Evolutionary conservation across 2,797 vertebrate genomes (phyloP).

Genomic region (Nasua narica): DNA sequence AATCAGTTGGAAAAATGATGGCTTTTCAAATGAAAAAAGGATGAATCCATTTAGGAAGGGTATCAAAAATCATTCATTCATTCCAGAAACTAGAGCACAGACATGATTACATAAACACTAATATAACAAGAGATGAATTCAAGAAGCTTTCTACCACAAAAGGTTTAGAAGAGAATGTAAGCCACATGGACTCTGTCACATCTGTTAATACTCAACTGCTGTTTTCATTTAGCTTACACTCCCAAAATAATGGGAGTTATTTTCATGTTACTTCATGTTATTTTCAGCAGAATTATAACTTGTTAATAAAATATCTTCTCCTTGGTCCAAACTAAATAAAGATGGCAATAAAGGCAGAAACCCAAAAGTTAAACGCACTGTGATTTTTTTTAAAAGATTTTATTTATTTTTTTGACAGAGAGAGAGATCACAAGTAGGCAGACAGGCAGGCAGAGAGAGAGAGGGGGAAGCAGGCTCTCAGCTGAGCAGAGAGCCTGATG

Average conservation of each 20-base stretch:
- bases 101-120: background rate
- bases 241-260: background rate
- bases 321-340: slow-evolving; percentile 5
- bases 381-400: background rate
- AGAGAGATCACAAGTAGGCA: too few species aligned
- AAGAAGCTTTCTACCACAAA: background rate
- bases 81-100: background rate
- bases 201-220: background rate
- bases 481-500: too few species aligned
- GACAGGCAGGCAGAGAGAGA: too few species aligned
- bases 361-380: background rate
- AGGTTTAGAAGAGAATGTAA: background rate
- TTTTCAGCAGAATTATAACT: slow-evolving; percentile 8
- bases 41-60: background rate
- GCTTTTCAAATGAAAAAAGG: background rate
- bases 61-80: background rate
- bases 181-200: background rate
- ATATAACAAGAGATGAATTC: background rate
- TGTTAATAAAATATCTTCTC: background rate
- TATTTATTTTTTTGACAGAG: too few species aligned
- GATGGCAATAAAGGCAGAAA: background rate
- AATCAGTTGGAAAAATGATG: background rate
- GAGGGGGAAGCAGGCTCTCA: too few species aligned
- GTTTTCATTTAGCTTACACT: background rate
- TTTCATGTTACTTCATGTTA: too few species aligned